Conservation (phyloP, 2,888 invertebrate genomes). For the Allolobophora icterica region DNA sequence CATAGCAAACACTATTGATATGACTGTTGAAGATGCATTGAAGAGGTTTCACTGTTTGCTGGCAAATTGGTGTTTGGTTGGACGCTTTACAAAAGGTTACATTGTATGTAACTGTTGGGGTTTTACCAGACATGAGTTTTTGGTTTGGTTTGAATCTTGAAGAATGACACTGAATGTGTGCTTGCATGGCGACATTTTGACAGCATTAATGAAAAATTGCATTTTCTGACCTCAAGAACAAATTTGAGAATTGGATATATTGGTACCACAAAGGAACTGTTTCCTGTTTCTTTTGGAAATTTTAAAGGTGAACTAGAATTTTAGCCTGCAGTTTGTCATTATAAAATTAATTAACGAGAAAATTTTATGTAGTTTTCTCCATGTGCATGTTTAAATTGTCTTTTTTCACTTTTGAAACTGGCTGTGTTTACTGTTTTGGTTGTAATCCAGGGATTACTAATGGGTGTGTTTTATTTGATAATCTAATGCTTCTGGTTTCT, state of each 20-base stretch:
- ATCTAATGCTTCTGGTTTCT: background rate
- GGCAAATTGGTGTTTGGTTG: background rate
- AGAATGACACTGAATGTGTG: background rate
- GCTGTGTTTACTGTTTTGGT: background rate
- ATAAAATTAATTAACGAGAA: background rate
- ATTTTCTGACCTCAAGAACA: background rate
- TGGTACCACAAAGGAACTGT: background rate
- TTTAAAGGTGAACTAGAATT: background rate
- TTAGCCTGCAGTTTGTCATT: background rate
- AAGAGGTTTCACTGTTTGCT: background rate
- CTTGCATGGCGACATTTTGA: background rate
- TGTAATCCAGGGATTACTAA: background rate
- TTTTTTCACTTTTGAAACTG: background rate
- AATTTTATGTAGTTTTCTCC: background rate
- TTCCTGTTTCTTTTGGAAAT: background rate
- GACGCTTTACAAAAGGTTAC: background rate
- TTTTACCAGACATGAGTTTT: background rate
- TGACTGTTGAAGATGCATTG: constrained; percentile 7
- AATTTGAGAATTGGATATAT: background rate
- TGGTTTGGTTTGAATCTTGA: background rate
- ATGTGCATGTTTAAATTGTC: background rate
- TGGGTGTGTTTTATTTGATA: background rate
- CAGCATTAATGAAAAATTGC: background rate
- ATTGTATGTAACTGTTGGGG: background rate
- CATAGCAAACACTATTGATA: background rate